phyloP scores from a whole-genome alignment of 1,140 invertebrate genomes.

The Zaprionus lachaisei region DNA sequence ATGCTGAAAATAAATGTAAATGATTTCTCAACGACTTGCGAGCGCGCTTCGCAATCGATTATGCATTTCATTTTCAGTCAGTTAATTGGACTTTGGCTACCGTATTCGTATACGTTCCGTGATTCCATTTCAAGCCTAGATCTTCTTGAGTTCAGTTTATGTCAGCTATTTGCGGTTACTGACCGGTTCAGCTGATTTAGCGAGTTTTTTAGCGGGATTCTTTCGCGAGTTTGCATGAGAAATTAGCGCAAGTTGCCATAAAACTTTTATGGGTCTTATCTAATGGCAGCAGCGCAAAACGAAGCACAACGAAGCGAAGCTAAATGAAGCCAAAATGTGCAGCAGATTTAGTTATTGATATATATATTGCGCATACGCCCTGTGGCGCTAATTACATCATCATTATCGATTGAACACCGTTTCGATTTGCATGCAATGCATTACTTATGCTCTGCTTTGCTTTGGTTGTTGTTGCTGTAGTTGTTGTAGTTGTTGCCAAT shows the following conservation, averaged over 20 bases:
- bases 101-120: constrained; percentile 35
- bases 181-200: constrained; percentile 26
- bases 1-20: constrained; percentile 59
- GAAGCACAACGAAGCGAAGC: not conserved
- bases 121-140: not conserved
- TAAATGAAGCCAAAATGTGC: constrained; percentile 25
- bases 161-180: constrained; percentile 44
- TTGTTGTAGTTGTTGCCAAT: constrained; percentile 24
- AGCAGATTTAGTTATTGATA: constrained; percentile 17
- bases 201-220: not conserved
- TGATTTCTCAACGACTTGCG: constrained; percentile 62
- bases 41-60: constrained; percentile 52
- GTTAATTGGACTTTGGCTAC: constrained; percentile 63
- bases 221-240: constrained; percentile 31
- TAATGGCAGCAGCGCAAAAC: constrained; percentile 20
- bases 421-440: constrained; percentile 72
- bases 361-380: constrained; percentile 59
- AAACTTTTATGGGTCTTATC: constrained; percentile 48
- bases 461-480: constrained; percentile 24
- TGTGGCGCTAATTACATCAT: constrained; percentile 72
- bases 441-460: constrained; percentile 26
- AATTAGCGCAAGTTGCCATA: constrained; percentile 46
- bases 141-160: constrained; percentile 6
- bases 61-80: constrained; percentile 62
- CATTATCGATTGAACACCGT: constrained; percentile 35